Base-by-base conservation (phyloP, 2,797 vertebrate species). In the Squalus acanthias region DNA sequence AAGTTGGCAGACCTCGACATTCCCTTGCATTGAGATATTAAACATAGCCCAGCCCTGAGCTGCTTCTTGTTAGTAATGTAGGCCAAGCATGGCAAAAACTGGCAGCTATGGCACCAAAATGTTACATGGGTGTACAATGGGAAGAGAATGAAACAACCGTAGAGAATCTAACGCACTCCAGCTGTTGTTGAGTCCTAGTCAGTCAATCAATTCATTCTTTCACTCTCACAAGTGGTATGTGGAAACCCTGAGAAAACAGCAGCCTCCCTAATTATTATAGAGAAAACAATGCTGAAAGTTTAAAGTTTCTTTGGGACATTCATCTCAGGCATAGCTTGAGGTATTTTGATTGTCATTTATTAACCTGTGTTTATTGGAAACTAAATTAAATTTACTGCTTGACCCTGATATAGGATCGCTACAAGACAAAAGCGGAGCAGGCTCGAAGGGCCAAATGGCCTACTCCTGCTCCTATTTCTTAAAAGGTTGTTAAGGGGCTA, bases 281-380 rank as follows among this genome's bases (percentile, higher is more conserved):
- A 13, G 50, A 91, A 91, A 91, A 60, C 88, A 91, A 57, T 91
- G 53, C 53, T 91, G 88, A 91, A 57, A 91, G 22, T 46, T 85
- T 46, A 4, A 85, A 46, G 39, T 50, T 50, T 85, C 88, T 91
- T 91, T 91, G 57, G 2, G 22, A 12, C 24, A 91, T 63, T 91
- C 88, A 91, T 57, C 33, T 91, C 57, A 63, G 88, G 12, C 53
- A 91, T n/a, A 57, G 88, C 53, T 63, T 91, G 53, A 63, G 53
- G 57, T 91, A 63, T 33, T 29, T 63, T 89, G 26, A 13, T 24
- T 91, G 57, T 4, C 26, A 91, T 91, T 63, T n/a, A 63, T 91
- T 17, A 91, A 22, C 22, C 17, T 29, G 33, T 15, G 82, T 46
- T 46, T 82, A 39, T 39, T 74, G 26, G 72, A 87, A 39, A 50